phyloP scores from a whole-genome alignment of 2,113 vertebrate species.

The Elanoides forficatus region DNA sequence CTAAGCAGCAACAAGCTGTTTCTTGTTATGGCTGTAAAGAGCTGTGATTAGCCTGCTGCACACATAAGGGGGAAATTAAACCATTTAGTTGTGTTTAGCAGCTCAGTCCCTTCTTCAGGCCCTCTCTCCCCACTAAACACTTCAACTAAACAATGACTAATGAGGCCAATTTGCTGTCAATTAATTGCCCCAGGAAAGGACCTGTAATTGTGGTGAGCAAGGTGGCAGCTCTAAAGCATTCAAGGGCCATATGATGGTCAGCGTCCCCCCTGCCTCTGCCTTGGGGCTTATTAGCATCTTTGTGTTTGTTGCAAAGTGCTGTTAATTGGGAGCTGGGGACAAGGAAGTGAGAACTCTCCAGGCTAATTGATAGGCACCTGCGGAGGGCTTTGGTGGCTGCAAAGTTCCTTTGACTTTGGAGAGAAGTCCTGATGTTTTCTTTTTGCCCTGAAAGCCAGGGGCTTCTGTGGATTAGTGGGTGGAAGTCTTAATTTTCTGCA shows the following conservation, averaged over 20 bases:
- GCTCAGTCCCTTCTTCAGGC: constrained; percentile 37
- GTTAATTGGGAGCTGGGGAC: constrained; percentile 65
- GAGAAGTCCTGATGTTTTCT: constrained; percentile 20
- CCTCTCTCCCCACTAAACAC: constrained; percentile 12
- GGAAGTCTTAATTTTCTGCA: not conserved
- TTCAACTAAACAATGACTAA: constrained; percentile 63
- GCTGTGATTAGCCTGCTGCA: constrained; percentile 58
- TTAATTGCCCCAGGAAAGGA: constrained; percentile 58
- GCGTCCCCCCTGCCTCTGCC: constrained; percentile 11
- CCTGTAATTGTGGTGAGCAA: constrained; percentile 56
- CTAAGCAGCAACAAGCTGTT: constrained; percentile 43
- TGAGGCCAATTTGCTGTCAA: constrained; percentile 62
- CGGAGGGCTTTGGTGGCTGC: constrained; percentile 34
- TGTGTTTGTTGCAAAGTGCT: constrained; percentile 42
- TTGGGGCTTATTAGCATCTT: constrained; percentile 43
- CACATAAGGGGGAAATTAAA: constrained; percentile 39
- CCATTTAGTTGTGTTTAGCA: constrained; percentile 22
- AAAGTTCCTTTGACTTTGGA: constrained; percentile 45
- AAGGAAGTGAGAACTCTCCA: constrained; percentile 60
- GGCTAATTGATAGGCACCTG: constrained; percentile 61
- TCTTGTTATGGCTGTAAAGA: constrained; percentile 13
- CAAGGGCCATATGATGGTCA: constrained; percentile 41
- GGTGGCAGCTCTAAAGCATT: constrained; percentile 43
- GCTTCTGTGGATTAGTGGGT: not conserved
- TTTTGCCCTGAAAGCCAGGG: not conserved